Evolutionary conservation across 2,113 vertebrate species (phyloP), one percentile per base, ranked within the genome.

Genomic region (Ageneiosus marmoratus): DNA sequence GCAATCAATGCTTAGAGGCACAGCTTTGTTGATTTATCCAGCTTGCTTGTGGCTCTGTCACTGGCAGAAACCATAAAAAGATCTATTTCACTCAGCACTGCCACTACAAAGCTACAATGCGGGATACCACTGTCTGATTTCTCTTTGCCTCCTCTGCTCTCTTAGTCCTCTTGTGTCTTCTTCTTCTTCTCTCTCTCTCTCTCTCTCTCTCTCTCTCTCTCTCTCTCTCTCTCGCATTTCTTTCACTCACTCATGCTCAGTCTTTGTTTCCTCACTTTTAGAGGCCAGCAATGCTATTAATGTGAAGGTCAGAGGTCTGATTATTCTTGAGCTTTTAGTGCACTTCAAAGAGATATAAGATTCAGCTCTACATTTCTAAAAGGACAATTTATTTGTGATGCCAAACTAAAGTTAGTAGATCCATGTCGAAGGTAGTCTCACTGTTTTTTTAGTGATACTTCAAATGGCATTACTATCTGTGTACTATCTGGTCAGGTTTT

Each of bases 11-110:
- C 92, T 41, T 94, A 93, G 94, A 95, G 93, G 92, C 93, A 93
- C 91, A 90, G 95, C 95, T 95, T 93, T 91, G 94, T 94, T 94
- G 94, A 96, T 97, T 96, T 96, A 96, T 96, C 95, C 95, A 94
- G 92, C 94, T 94, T 94, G 94, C 95, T 95, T 95, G 94, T 94
- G 94, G 93, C 93, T 90, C 93, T 95, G 95, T 96, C 96, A 96
- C 93, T 8, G 90, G 94, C 94, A 96, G 95, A 97, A 96, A 97
- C 94, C 95, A 95, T 95, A 96, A 96, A 75, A 95, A 96, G 95
- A 97, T 97, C 95, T 96, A 96, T 98, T n/a, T 96, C 96, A 97
- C 95, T 96, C 94, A 95, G 94, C 92, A 92, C 92, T 93, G 93
- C 94, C 94, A 94, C 95, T 92, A 93, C 93, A 94, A 93, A 87